These are phyloP conservation scores for Standfussiana lucernea DNA, from an alignment of 2,888 invertebrate genomes.

Conservation along the genomic window DNA sequence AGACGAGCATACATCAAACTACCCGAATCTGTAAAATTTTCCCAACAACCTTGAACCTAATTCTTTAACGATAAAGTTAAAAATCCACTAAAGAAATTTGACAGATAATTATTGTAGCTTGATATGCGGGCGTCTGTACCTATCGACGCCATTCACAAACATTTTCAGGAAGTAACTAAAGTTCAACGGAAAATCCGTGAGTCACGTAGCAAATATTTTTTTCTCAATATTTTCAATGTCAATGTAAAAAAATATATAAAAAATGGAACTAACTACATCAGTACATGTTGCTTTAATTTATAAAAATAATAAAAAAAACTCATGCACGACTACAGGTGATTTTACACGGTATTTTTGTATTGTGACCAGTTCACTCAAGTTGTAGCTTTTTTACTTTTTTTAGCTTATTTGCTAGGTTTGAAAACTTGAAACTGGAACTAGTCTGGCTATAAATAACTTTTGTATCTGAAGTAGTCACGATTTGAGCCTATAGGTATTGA, in stretches of 20 bases:
- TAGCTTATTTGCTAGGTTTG: conserved; percentile 20
- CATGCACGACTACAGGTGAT: conserved; percentile 21
- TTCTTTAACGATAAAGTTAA: too few species aligned
- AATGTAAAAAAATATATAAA: conserved; percentile 17
- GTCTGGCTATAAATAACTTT: conserved; percentile 55
- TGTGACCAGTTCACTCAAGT: conserved; percentile 5
- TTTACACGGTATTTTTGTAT: conserved; percentile 16
- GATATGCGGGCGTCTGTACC: too few species aligned
- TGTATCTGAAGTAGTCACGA: conserved; percentile 19
- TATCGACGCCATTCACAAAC: neutral
- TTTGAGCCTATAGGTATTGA: conserved; percentile 24
- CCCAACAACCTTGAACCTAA: too few species aligned
- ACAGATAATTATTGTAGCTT: too few species aligned
- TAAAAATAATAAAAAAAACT: conserved; percentile 30
- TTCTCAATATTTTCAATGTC: conserved; percentile 46
- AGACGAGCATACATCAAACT: too few species aligned
- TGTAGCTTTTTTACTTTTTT: conserved; percentile 37
- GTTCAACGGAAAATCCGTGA: conserved; percentile 4
- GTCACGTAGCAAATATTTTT: conserved; percentile 22
- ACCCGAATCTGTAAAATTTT: too few species aligned
- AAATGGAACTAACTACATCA: conserved; percentile 1
- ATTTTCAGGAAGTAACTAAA: conserved; percentile 35
- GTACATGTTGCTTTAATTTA: conserved; percentile 2
- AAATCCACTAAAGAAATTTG: too few species aligned
- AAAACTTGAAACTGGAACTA: conserved; percentile 33